phyloP scores from a whole-genome alignment of 35 echinoderm and acorn worm genomes.

The Chiridota heheva region DNA sequence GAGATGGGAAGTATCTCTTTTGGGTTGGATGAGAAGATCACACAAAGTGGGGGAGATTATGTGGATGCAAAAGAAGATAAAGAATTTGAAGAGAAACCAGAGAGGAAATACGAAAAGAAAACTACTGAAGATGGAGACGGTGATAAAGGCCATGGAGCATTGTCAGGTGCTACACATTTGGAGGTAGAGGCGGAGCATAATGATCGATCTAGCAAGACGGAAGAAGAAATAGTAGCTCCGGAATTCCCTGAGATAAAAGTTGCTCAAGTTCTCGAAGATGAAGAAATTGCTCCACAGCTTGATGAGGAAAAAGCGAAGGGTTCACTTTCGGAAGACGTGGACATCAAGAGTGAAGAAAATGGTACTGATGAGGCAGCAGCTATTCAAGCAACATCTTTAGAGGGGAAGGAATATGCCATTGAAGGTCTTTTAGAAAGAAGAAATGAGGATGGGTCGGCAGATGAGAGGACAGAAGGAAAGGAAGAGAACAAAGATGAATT shows the following conservation, averaged over 20 bases:
- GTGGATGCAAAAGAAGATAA: constrained; percentile 4
- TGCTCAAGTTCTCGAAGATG: background rate
- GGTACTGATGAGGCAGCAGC: too few relatives aligned
- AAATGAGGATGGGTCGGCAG: constrained; percentile 7
- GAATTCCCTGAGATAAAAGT: background rate
- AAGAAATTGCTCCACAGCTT: background rate
- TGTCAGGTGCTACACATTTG: too few relatives aligned
- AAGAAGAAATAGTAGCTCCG: background rate
- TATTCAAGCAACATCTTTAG: too few relatives aligned
- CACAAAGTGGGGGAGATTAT: constrained; percentile 5
- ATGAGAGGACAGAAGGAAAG: constrained; percentile 21
- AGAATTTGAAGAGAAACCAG: background rate
- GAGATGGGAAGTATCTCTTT: background rate
- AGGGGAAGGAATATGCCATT: background rate
- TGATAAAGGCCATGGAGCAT: background rate
- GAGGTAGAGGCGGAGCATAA: background rate
- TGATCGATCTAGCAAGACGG: background rate
- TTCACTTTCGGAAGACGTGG: too few relatives aligned
- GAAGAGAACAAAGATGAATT: background rate
- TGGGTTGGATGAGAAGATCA: background rate
- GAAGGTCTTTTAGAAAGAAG: background rate
- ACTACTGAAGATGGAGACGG: constrained; percentile 19
- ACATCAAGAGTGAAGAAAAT: too few relatives aligned
- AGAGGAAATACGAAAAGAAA: constrained; percentile 16
- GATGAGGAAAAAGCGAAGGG: too few relatives aligned